Base-by-base conservation (phyloP, 2,113 vertebrate genomes). In the Oryctolagus cuniculus region DNA sequence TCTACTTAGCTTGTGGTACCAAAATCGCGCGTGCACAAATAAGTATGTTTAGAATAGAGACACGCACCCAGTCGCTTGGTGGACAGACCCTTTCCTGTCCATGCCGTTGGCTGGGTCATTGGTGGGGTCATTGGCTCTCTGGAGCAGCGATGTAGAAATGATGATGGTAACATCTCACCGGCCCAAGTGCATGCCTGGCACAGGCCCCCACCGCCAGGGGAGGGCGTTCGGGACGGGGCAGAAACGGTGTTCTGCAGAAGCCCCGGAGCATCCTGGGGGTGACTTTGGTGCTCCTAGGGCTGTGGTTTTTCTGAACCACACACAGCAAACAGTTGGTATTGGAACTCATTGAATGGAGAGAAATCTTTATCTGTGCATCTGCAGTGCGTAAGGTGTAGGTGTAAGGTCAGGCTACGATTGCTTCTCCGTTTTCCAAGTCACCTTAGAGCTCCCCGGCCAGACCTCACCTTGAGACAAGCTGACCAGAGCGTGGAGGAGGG, bases 221-320 rank as follows among this genome's bases (percentile, higher is more conserved):
- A 36, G 24, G 38, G 29, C 34, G 5, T 4, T 0, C 3, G 17
- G 63, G 36, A 7, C 5, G 4, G 0, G 6, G 75, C 15, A 70
- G 69, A 78, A 38, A 22, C 22, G 6, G 7, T 31, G 4, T 12
- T 22, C 5, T 9, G 31, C 79, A 19, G 36, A 31, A 29, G 44
- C 69, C 12, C 78, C 7, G 2, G 7, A 34, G 10, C 9, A 1
- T 90, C 55, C 19, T 25, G 75, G 34, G 22, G 22, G 75, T 2
- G 34, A 64, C 21, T 16, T 7, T 6, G 4, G 29, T 67, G 55
- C 6, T 17, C 25, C 77, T 61, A 29, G 63, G 34, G 34, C 51
- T 24, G 11, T 6, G 1, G 16, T 67, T 10, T 31, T 58, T 27
- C 24, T 17, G 5, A 67, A 24, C 29, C 61, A 25, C 29, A 21